Percentiles rank a stretch among this genome's conserved stretches.
Evolutionary conservation across 2,113 vertebrate species (phyloP).

Genomic region (Entomyzon cyanotis): DNA sequence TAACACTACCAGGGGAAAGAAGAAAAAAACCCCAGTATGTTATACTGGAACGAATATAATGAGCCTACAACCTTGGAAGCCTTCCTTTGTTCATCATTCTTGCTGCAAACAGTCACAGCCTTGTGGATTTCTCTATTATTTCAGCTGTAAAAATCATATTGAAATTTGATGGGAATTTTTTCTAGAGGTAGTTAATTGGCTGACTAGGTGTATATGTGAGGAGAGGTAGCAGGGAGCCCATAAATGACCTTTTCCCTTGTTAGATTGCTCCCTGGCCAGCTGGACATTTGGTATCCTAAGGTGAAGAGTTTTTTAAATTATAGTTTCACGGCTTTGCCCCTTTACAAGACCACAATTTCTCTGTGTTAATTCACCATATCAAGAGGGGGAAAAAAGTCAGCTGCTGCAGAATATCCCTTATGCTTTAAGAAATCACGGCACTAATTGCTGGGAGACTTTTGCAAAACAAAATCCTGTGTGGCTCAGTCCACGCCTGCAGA

Average conservation of each 20-base stretch:
- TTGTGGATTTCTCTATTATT: conserved; percentile 1
- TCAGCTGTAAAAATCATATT: conserved; percentile 26
- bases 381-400: neutral
- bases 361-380: neutral
- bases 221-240: conserved; percentile 16
- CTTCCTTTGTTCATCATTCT: neutral
- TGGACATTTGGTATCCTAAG: conserved; percentile 17
- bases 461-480: conserved; percentile 6
- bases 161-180: conserved; percentile 35
- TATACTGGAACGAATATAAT: neutral
- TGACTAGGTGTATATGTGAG: neutral
- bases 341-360: neutral
- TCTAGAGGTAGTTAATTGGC: neutral
- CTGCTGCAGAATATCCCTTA: neutral
- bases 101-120: neutral
- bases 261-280: conserved; percentile 30
- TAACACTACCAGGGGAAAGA: neutral
- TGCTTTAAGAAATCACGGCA: neutral
- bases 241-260: conserved; percentile 45
- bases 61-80: conserved; percentile 19
- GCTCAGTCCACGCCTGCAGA: neutral
- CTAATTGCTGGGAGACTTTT: conserved; percentile 25
- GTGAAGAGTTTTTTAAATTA: conserved; percentile 5
- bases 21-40: neutral
- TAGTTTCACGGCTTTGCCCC: neutral